Evolutionary conservation across 1,140 invertebrate genomes (phyloP).

Genomic region (Eufriesea mexicana): DNA sequence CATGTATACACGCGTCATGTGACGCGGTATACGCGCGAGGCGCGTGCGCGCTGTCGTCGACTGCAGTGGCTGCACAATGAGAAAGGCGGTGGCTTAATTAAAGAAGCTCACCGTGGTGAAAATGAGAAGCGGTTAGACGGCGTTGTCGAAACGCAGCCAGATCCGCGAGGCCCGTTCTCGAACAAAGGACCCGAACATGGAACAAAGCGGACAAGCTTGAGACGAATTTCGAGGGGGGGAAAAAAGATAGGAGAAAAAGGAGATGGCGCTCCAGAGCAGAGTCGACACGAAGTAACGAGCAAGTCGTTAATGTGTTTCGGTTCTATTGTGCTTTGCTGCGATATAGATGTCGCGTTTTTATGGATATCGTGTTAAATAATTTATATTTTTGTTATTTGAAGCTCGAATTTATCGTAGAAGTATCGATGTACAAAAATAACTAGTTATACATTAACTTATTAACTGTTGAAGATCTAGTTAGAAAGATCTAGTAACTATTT

Average conservation of each 20-base stretch:
- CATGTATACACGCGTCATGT: background rate
- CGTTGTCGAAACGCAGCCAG: background rate
- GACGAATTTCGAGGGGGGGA: background rate
- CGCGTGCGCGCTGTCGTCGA: conserved; percentile 8
- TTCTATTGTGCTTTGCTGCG: too few relatives aligned
- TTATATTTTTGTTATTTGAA: too few relatives aligned
- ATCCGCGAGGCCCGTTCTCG: background rate
- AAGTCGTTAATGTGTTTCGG: background rate
- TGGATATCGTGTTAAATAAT: too few relatives aligned
- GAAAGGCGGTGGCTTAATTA: conserved; percentile 44
- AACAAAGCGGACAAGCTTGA: background rate
- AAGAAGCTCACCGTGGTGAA: conserved; percentile 31
- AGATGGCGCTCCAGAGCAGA: background rate
- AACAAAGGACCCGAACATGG: background rate
- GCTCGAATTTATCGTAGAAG: too few relatives aligned
- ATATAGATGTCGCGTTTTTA: too few relatives aligned
- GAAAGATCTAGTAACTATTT: too few relatives aligned
- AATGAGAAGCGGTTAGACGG: conserved; percentile 13
- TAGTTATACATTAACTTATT: too few relatives aligned
- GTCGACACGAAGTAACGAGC: background rate
- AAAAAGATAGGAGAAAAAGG: too few relatives aligned
- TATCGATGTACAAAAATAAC: too few relatives aligned
- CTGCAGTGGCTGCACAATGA: conserved; percentile 34
- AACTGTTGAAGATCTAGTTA: too few relatives aligned
- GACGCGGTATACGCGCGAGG: too few relatives aligned